Conservation (phyloP, 35 echinoderm and acorn worm species). For the Nesometra sesokonis region DNA sequence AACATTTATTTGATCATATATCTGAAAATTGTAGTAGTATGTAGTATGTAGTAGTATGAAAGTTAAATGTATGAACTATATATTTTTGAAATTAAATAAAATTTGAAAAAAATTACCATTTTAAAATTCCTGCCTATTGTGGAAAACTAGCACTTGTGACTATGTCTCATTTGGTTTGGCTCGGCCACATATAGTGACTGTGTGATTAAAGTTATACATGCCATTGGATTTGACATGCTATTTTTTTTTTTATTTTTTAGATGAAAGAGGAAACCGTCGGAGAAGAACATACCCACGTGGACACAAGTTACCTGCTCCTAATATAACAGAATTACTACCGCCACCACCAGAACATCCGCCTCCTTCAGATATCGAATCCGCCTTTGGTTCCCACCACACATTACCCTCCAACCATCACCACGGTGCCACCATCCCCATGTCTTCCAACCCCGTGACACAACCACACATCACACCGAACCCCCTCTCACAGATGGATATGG, state of each 20-base stretch:
- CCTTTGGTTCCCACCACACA: neutral
- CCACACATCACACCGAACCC: neutral
- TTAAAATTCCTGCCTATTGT: too few species aligned
- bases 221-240: too few species aligned
- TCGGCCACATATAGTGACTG: too few species aligned
- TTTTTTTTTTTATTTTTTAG: neutral
- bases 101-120: too few species aligned
- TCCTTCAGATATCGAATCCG: neutral
- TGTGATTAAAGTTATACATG: too few species aligned
- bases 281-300: neutral
- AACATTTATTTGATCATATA: too few species aligned
- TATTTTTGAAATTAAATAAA: too few species aligned
- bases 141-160: too few species aligned
- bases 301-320: neutral
- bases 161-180: too few species aligned
- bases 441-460: neutral
- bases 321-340: conserved; percentile 9
- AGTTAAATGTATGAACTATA: too few species aligned
- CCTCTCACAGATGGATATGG: neutral
- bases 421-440: neutral
- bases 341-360: conserved; percentile 15
- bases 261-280: neutral
- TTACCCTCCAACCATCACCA: neutral
- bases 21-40: too few species aligned
- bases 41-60: too few species aligned